phyloP scores from a whole-genome alignment of 2,797 vertebrate genomes.

The Sebastes matsubarae region DNA sequence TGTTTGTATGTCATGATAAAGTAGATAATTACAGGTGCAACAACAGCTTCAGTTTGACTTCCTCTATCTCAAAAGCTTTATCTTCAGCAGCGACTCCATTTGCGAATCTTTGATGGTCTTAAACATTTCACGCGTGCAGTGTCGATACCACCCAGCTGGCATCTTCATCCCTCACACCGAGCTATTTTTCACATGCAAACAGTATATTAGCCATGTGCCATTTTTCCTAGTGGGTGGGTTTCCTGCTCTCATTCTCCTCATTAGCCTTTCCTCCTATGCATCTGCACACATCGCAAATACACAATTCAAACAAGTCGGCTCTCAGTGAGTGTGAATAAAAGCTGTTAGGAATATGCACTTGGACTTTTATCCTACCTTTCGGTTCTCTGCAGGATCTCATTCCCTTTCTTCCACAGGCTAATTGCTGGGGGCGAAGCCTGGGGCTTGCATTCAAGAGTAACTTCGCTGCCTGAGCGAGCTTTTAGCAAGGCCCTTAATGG shows the following conservation, averaged over 20 bases:
- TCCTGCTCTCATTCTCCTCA: constrained; percentile 42
- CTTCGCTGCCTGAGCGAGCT: constrained; percentile 89
- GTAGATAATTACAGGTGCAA: constrained; percentile 27
- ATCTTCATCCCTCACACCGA: constrained; percentile 25
- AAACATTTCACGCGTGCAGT: constrained; percentile 36
- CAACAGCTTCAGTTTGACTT: constrained; percentile 10
- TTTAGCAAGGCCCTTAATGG: constrained; percentile 89
- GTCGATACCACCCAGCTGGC: constrained; percentile 26
- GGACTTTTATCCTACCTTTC: constrained; percentile 87
- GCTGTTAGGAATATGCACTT: constrained; percentile 39
- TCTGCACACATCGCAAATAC: constrained; percentile 63
- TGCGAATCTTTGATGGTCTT: constrained; percentile 36
- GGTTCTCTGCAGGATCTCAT: constrained; percentile 86
- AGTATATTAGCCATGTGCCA: constrained; percentile 38
- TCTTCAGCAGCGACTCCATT: constrained; percentile 7
- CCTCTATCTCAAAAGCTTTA: neutral
- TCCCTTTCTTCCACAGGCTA: constrained; percentile 92
- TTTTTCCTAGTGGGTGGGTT: constrained; percentile 31
- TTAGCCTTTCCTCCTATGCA: constrained; percentile 64
- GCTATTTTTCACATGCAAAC: constrained; percentile 39
- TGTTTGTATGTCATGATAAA: constrained; percentile 16
- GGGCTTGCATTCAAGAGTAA: constrained; percentile 93
- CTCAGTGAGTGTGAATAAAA: constrained; percentile 55
- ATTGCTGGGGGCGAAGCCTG: constrained; percentile 91
- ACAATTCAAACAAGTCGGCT: constrained; percentile 52